Base-by-base conservation (phyloP, 2,888 invertebrate species). In the Chelonus formosanus region DNA sequence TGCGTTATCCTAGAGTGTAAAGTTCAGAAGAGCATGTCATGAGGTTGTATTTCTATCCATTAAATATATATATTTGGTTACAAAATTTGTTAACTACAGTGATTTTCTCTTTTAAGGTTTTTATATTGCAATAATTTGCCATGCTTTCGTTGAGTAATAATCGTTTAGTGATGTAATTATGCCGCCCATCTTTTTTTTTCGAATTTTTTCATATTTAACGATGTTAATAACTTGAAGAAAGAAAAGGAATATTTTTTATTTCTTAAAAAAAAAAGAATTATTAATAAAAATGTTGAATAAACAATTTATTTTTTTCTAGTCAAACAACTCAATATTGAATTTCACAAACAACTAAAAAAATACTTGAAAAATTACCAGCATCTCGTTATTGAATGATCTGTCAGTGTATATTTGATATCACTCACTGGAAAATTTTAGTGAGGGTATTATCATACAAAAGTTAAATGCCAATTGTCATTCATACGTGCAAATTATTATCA, bases 81-180 rank as follows among this genome's bases (percentile, higher is more conserved):
- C 52, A 52, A 60, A 60, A 60, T 60, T 50, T 8, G 40, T 52
- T 60, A 60, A 60, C 52, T 60, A 60, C 60, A 20, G 40, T 43
- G 52, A 60, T 60, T 60, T 60, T 60, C 60, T 60, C 60, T 60
- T 60, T 60, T 48, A 48, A 60, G 60, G 52, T 43, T 60, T 60
- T 43, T 20, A 20, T 20, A 20, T 50, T 48, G 60, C 43, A 31
- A 50, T 52, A 48, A 52, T 60, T 60, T 52, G 50, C 48, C n/a
- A 32, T 20, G 20, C 20, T 20, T 20, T 52, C 48, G 60, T 60
- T 60, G 50, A 52, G 60, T 60, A 60, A 60, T 60, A 50, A 40
- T 40, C 31, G 50, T 60, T 43, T 48, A 48, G 31, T 48, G 48
- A 48, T 20, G 52, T 35, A 58, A 58, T 48, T 34, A 10, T 50